Base-by-base conservation (phyloP, 2,113 vertebrate species). In the Gobio gobio region DNA sequence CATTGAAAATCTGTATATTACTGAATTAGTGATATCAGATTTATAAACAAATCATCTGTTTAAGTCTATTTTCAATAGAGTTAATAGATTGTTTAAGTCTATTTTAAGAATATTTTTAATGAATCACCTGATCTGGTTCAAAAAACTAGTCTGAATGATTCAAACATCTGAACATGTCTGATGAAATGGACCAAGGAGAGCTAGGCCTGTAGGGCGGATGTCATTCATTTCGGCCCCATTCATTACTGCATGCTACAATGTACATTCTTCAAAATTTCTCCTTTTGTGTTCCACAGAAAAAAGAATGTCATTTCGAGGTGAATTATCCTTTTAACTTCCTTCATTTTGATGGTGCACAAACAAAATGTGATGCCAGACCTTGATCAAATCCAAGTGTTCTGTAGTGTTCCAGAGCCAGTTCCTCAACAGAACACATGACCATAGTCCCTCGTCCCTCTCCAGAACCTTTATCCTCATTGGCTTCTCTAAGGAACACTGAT, bases 341-440 rank as follows among this genome's bases (percentile, higher is more conserved):
- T 75, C 14, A 36, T 24, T 68, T 66, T 29, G 16, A 43, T 36
- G n/a, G 40, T 29, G 3, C 54, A 47, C 20, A 24, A 4, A 36
- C 29, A 43, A 51, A 51, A 82, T 43, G 20, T 64, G 36, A 49
- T 83, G 54, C 29, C 24, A 83, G 51, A 98, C 98, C 98, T 91
- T 98, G 96, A 91, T 99, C 96, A 79, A 96, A 99, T 77, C 97
- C 98, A 2, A 93, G 90, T 24, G 92, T 91, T 54, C 90, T 94
- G 87, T 99, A 99, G 91, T 99, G 93, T 5, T 93, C 94, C 88
- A 99, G 90, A 0, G 95, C 96, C 88, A 99, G 91, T 68, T 99
- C 97, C 87, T 99, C 98, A 73, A 99, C 98, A 0, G 98, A 98
- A 89, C 98, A 98, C 89, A 99, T 96, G 40, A 97, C 89, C 0